These are phyloP conservation scores for Drosophila rhopaloa DNA, from an alignment of 1,140 invertebrate species.

Conservation along the genomic window DNA sequence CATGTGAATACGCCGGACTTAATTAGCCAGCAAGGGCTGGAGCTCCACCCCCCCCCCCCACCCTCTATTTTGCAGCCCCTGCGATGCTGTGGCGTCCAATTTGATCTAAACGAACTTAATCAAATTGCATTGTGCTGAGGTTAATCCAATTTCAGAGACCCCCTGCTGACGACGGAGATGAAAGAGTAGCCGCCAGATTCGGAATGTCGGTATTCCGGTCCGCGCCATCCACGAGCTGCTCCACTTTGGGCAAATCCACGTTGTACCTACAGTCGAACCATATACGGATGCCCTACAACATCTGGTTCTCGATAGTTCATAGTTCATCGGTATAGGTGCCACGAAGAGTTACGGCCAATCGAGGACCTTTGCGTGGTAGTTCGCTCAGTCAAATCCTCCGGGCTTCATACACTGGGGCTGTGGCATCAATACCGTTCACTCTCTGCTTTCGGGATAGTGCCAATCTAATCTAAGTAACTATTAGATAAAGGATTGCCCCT, in stretches of 20 bases:
- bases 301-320: neutral
- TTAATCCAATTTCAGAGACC: conserved; percentile 24
- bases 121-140: conserved; percentile 30
- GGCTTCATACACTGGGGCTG: neutral
- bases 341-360: neutral
- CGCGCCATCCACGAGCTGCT: neutral
- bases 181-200: conserved; percentile 7
- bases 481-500: neutral
- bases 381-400: neutral
- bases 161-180: neutral
- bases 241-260: too few relatives aligned
- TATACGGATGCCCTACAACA: neutral
- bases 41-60: neutral
- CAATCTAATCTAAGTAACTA: neutral
- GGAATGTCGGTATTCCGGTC: neutral
- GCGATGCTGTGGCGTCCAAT: conserved; percentile 30
- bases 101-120: conserved; percentile 46
- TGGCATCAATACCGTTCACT: neutral
- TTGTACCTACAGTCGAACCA: neutral
- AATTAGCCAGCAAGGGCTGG: conserved; percentile 60
- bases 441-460: neutral
- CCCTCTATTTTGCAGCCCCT: neutral
- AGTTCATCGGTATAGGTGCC: too few relatives aligned
- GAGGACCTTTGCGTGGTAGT: neutral
- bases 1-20: conserved; percentile 59